phyloP scores from a whole-genome alignment of 2,888 invertebrate species.

The Scrobipalpa costella region DNA sequence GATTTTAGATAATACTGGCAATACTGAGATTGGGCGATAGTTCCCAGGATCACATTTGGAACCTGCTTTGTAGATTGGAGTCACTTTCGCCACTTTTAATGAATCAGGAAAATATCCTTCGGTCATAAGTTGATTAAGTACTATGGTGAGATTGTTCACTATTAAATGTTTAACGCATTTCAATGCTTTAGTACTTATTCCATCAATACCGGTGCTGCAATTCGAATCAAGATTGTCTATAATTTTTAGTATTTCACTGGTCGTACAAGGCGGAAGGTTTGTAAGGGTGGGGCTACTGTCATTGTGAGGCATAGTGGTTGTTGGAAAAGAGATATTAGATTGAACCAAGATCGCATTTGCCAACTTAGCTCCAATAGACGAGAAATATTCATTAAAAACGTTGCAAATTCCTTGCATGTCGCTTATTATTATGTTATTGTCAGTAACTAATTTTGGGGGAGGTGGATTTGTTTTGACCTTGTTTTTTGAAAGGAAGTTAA shows the following conservation, averaged over 20 bases:
- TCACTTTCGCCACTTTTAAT: too few species aligned
- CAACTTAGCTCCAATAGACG: constrained; percentile 8
- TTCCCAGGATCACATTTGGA: too few species aligned
- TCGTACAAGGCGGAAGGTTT: background rate
- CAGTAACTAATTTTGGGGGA: constrained; percentile 23
- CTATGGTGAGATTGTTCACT: too few species aligned
- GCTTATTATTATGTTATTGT: background rate
- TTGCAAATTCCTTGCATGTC: constrained; percentile 11
- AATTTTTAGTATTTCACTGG: background rate
- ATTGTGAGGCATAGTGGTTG: background rate
- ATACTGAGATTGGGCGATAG: too few species aligned
- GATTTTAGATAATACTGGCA: too few species aligned
- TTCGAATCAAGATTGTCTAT: constrained; percentile 1
- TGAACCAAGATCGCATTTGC: background rate
- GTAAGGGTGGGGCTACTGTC: background rate
- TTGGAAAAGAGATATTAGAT: too few species aligned
- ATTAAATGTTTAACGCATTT: too few species aligned
- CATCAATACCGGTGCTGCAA: background rate
- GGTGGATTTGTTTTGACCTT: constrained; percentile 9
- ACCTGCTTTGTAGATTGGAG: too few species aligned
- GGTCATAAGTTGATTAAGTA: too few species aligned
- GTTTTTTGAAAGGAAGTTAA: constrained; percentile 21
- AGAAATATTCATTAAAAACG: constrained; percentile 15
- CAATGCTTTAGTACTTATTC: too few species aligned
- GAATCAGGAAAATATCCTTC: too few species aligned